phyloP scores from a whole-genome alignment of 2,797 vertebrate species.

The Rhyacichthys aspro region DNA sequence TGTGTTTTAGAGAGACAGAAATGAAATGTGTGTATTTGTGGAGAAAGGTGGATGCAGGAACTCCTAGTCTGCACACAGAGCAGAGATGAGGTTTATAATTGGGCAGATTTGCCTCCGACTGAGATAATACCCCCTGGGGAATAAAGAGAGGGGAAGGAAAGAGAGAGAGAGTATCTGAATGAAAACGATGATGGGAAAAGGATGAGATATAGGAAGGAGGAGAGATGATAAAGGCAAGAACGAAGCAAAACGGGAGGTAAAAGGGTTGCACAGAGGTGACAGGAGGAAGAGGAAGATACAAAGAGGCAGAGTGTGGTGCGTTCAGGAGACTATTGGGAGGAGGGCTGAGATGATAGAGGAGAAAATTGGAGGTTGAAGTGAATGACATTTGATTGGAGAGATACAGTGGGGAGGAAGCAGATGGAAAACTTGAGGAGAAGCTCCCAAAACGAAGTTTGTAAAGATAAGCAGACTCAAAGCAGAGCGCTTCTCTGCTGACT shows the following conservation, averaged over 20 bases:
- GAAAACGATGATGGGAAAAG: constrained; percentile 44
- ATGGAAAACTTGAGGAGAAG: constrained; percentile 23
- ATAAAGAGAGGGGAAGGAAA: constrained; percentile 62
- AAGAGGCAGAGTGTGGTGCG: constrained; percentile 33
- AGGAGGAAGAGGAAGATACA: constrained; percentile 41
- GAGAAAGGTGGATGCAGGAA: constrained; percentile 36
- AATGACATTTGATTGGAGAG: constrained; percentile 45
- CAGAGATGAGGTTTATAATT: constrained; percentile 84
- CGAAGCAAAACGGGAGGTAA: constrained; percentile 50
- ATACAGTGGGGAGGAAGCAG: constrained; percentile 3
- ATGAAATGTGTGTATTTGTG: constrained; percentile 19
- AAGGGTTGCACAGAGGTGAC: constrained; percentile 53
- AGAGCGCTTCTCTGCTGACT: constrained; percentile 17
- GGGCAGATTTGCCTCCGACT: constrained; percentile 81
- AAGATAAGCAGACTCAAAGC: constrained; percentile 18
- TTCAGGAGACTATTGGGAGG: constrained; percentile 26
- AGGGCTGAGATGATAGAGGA: constrained; percentile 32
- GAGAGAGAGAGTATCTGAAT: constrained; percentile 33
- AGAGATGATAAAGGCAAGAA: constrained; percentile 44
- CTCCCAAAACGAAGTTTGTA: constrained; percentile 38
- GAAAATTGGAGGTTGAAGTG: constrained; percentile 47
- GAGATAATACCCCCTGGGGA: constrained; percentile 82
- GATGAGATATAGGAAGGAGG: constrained; percentile 27
- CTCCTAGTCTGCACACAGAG: constrained; percentile 39
- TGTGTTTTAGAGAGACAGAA: constrained; percentile 35